phyloP scores from a whole-genome alignment of 1,140 invertebrate genomes.

The Meloidogyne exigua region DNA sequence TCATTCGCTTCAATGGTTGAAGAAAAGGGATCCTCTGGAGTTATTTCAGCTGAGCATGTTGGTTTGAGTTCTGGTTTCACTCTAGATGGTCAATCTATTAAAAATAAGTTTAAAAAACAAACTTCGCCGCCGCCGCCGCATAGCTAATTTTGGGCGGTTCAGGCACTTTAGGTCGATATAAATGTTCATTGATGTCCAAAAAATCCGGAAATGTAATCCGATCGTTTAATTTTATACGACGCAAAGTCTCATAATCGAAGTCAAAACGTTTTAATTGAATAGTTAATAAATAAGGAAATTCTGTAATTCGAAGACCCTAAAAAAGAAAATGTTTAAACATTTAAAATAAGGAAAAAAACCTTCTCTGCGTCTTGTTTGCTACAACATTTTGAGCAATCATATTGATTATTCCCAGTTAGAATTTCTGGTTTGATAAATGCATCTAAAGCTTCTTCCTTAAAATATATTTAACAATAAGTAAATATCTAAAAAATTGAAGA shows the following conservation, averaged over 20 bases:
- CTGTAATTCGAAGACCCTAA: slow-evolving; percentile 78
- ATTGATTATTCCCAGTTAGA: slow-evolving; percentile 82
- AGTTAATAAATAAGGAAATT: slow-evolving; percentile 83
- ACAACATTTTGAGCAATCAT: slow-evolving; percentile 82
- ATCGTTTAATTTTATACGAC: slow-evolving; percentile 85
- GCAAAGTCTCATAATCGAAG: slow-evolving; percentile 82
- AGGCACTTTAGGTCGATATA: slow-evolving; percentile 66
- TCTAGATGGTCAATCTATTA: not conserved
- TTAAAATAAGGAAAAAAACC: slow-evolving; percentile 51
- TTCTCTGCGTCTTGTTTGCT: slow-evolving; percentile 88
- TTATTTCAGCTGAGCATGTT: not conserved
- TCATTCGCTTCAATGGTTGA: not conserved
- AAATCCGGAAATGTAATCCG: slow-evolving; percentile 82
- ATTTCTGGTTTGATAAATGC: slow-evolving; percentile 84
- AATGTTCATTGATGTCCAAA: slow-evolving; percentile 78
- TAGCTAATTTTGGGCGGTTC: slow-evolving; percentile 56
- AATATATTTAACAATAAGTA: slow-evolving; percentile 39
- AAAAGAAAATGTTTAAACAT: slow-evolving; percentile 32
- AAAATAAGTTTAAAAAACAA: not conserved
- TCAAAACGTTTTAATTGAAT: slow-evolving; percentile 86
- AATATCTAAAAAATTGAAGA: slow-evolving; percentile 17
- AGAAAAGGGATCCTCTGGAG: slow-evolving; percentile 8
- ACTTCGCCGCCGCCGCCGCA: slow-evolving; percentile 44
- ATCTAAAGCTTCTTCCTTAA: slow-evolving; percentile 77
- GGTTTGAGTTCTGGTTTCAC: not conserved